These are phyloP conservation scores for Chaenodraco wilsoni DNA, from an alignment of 2,797 vertebrate species.

Conservation along the genomic window DNA sequence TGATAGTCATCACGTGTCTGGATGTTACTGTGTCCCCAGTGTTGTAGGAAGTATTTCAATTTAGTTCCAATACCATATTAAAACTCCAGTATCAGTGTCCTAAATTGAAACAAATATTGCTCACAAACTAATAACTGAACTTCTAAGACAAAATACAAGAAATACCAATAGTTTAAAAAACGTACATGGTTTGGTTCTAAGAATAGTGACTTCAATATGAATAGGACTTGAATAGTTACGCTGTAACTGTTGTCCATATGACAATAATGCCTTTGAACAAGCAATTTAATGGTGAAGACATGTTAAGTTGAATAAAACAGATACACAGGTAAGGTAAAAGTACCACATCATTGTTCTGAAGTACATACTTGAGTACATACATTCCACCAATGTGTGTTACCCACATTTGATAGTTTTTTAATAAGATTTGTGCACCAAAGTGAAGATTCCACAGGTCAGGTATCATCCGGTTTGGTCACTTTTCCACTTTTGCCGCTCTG, in stretches of 20 bases:
- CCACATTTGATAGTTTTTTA: not conserved
- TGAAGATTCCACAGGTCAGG: not conserved
- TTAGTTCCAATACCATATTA: not conserved
- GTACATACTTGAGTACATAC: not conserved
- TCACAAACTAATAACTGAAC: not conserved
- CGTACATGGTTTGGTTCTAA: too few species aligned
- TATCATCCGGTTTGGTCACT: not conserved
- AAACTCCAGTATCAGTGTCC: not conserved
- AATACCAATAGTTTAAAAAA: too few species aligned
- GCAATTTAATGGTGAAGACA: not conserved
- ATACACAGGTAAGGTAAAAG: not conserved
- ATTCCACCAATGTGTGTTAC: not conserved
- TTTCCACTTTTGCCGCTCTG: not conserved
- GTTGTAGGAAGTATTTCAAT: conserved; percentile 4
- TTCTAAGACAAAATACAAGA: not conserved
- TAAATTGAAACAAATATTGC: not conserved
- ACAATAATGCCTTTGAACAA: not conserved
- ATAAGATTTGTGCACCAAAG: not conserved
- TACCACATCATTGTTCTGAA: not conserved
- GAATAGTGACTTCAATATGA: too few species aligned
- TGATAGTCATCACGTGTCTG: conserved; percentile 15
- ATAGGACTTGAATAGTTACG: too few species aligned
- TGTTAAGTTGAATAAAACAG: not conserved
- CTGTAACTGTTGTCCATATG: too few species aligned
- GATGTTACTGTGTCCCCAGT: not conserved